Evolutionary conservation across 2,113 vertebrate species (phyloP).

Genomic region (Nibea coibor): DNA sequence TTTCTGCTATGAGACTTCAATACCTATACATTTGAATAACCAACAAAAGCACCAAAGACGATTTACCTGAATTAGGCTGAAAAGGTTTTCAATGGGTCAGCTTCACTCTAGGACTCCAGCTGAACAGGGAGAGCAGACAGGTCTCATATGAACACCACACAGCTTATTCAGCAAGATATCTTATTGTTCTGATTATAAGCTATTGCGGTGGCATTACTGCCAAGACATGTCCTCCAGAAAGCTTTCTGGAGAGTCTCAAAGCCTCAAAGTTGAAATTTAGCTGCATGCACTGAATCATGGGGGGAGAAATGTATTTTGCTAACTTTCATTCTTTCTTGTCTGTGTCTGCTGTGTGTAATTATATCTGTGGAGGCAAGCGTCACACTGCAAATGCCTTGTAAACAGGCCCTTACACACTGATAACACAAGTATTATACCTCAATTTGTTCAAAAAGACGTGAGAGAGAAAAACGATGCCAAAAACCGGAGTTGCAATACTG

Average conservation of each 20-base stretch:
- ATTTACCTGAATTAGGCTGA: slow-evolving; percentile 9
- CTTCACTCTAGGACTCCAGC: neutral
- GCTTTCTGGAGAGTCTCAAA: neutral
- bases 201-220: slow-evolving; percentile 16
- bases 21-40: neutral
- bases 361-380: slow-evolving; percentile 28
- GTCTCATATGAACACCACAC: neutral
- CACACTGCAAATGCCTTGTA: slow-evolving; percentile 6
- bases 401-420: slow-evolving; percentile 36
- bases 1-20: neutral
- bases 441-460: slow-evolving; percentile 30
- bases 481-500: slow-evolving; percentile 22
- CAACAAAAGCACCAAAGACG: slow-evolving; percentile 5
- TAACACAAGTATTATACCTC: slow-evolving; percentile 11
- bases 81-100: neutral
- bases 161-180: slow-evolving; percentile 45
- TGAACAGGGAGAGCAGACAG: neutral
- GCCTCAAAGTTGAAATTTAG: slow-evolving; percentile 6
- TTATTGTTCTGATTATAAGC: slow-evolving; percentile 51
- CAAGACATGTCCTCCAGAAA: slow-evolving; percentile 6
- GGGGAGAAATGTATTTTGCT: slow-evolving; percentile 25
- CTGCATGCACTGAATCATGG: slow-evolving; percentile 10
- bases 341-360: slow-evolving; percentile 45
- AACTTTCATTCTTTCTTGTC: slow-evolving; percentile 29
- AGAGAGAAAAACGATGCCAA: slow-evolving; percentile 38